A percentile compares a stretch with the other conserved stretches of the same genome.
Evolutionary conservation across 2,888 invertebrate genomes (phyloP).

Genomic region (Apamea sordens): DNA sequence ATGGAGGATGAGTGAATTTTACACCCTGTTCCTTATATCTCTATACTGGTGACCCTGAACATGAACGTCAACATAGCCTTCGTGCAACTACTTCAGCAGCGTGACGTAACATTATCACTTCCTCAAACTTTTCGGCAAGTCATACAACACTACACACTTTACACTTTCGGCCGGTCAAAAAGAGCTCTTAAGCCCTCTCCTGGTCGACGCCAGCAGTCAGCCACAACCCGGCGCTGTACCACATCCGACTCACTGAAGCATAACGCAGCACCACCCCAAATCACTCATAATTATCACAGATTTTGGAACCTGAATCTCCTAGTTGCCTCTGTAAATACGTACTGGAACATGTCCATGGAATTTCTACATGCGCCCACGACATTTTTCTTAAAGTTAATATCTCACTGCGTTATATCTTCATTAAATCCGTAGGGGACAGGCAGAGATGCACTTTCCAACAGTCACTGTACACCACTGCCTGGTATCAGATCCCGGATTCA

Average conservation of each 20-base stretch:
- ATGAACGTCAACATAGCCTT: no score
- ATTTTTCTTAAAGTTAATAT: constrained; percentile 2
- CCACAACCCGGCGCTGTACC: no score
- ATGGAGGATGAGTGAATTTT: no score
- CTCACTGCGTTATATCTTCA: background rate
- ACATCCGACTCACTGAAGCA: no score
- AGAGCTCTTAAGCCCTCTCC: background rate
- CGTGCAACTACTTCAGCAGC: no score
- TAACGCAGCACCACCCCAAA: no score
- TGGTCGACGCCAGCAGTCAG: background rate
- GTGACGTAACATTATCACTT: no score
- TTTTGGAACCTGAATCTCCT: background rate
- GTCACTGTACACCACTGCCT: constrained; percentile 5
- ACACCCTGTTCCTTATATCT: no score
- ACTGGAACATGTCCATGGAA: constrained; percentile 20
- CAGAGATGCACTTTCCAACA: constrained; percentile 20
- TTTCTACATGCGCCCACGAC: constrained; percentile 37
- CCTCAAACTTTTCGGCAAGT: no score
- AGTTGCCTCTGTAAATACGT: background rate
- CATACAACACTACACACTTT: background rate
- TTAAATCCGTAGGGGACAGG: background rate
- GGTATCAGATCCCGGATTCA: background rate
- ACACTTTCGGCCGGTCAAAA: background rate
- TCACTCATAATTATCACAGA: background rate
- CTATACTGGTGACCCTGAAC: no score